These are phyloP conservation scores for Buathra laborator DNA, from an alignment of 2,888 invertebrate genomes.

Conservation along the genomic window DNA sequence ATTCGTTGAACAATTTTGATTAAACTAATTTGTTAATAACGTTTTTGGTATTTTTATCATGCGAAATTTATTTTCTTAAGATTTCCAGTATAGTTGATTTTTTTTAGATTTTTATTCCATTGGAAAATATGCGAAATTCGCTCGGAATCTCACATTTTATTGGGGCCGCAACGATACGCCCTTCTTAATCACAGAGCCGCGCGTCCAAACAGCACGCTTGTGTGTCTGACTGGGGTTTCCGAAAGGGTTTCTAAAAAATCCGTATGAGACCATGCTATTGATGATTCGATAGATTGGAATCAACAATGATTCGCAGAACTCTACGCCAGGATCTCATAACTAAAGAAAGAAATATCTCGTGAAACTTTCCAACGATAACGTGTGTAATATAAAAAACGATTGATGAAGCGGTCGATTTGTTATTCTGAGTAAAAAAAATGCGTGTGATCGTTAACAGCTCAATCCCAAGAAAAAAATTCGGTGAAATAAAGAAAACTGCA, in stretches of 20 bases:
- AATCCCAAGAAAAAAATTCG: constrained; percentile 20
- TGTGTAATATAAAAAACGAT: constrained; percentile 35
- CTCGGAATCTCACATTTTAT: too few relatives aligned
- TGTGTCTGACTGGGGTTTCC: constrained; percentile 53
- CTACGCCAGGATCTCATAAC: constrained; percentile 64
- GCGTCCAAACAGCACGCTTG: too few relatives aligned
- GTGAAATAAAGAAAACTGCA: constrained; percentile 48
- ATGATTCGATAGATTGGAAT: constrained; percentile 69
- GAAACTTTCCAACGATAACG: constrained; percentile 38
- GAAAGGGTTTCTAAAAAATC: constrained; percentile 77
- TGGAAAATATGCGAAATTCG: too few relatives aligned
- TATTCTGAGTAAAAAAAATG: constrained; percentile 33
- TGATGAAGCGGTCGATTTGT: constrained; percentile 40
- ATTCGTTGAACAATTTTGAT: too few relatives aligned
- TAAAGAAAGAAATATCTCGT: constrained; percentile 24
- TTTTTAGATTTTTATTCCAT: too few relatives aligned
- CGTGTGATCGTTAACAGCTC: constrained; percentile 38
- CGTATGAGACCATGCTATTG: constrained; percentile 83
- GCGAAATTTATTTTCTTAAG: too few relatives aligned
- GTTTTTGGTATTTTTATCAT: too few relatives aligned
- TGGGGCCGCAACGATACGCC: too few relatives aligned
- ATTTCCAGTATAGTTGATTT: too few relatives aligned
- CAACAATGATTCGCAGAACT: constrained; percentile 55
- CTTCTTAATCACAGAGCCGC: too few relatives aligned
- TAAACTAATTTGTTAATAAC: too few relatives aligned